Base-by-base conservation (phyloP, 2,888 invertebrate genomes). In the Acleris literana region DNA sequence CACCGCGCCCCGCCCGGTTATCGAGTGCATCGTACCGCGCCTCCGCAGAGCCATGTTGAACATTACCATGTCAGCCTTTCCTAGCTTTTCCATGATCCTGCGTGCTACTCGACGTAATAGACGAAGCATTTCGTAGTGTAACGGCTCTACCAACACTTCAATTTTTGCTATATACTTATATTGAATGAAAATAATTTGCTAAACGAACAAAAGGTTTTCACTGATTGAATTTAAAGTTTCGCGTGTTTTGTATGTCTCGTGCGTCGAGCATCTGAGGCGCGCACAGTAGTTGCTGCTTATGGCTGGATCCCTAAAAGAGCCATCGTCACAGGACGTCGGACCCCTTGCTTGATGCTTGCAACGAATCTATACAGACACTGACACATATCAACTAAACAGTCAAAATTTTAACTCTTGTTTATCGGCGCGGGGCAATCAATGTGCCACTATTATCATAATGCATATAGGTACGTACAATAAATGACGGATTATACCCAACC, bases 21-120 rank as follows among this genome's bases (percentile, higher is more conserved):
- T 80, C 0, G 90, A 86, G 74, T 87, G 85, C 69, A 90, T 78
- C 57, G 86, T 84, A 49, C 79, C 80, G 63, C 88, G 78, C 69
- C 85, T 80, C 59, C 77, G 79, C 58, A 85, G 65, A n/a, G 80
- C 80, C 60, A 83, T 76, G 63, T 85, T 86, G 64, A 90, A 82
- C 65, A 86, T 69, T 57, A 87, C 73, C 67, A 86, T 74, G 72
- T 91, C 86, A 20, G 82, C 77, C 63, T 76, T 83, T 17, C 87
- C 82, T 64, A 89, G 76, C 72, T 84, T 86, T 60, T 82, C 80
- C 55, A 84, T 75, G 16, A 91, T 79, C 46, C 76, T 78, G 61
- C 80, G 76, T 44, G 80, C 79, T 18, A 86, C 68, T 69, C 80
- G 82, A 63, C 88, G 83, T 55, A 89, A 68, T 29, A 83, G 74